Base-by-base conservation (phyloP, 2,113 vertebrate species). In the Furnarius figulus region DNA sequence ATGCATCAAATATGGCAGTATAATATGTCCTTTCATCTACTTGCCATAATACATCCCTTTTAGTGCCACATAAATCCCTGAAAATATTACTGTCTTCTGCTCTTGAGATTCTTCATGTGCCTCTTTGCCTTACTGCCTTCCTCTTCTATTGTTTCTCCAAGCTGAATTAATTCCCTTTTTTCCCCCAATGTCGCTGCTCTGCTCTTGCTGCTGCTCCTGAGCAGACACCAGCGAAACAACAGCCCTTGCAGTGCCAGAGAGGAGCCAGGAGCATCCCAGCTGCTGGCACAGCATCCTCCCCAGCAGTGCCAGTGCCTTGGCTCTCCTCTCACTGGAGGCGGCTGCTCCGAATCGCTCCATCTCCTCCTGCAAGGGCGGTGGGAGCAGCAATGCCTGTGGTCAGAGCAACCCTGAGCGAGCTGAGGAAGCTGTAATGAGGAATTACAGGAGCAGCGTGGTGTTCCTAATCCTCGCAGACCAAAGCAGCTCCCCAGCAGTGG, bases 41-140 rank as follows among this genome's bases (percentile, higher is more conserved):
- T 97, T 96, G 93, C 96, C 96, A 96, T 96, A 96, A 96, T 96
- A 93, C 95, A 97, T 95, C 95, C 95, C 96, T 96, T 97, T 96
- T 96, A 97, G 96, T 96, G 95, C 88, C 96, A 95, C 93, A 95
- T 97, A 97, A 97, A 97, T 97, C 95, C 92, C 86, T 76, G 90
- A 33, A 95, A 97, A 96, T 97, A 94, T 92, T 87, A 49, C 96
- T 97, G 92, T 96, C 95, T 96, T 96, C 96, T 96, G 96, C 93
- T 96, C 96, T 96, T 93, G 92, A 97, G 93, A 95, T 94, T 85
- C 92, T 96, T 96, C 96, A 66, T 55, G 93, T 95, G 91, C 95
- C 96, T 97, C 96, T 95, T 95, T 96, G 86, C 96, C 96, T 96
- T 95, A 94, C 96, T 95, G 90, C 93, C 80, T 93, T 89, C 28